Base-by-base conservation (phyloP, 1,140 invertebrate genomes). In the Caenorhabditis elegans region DNA sequence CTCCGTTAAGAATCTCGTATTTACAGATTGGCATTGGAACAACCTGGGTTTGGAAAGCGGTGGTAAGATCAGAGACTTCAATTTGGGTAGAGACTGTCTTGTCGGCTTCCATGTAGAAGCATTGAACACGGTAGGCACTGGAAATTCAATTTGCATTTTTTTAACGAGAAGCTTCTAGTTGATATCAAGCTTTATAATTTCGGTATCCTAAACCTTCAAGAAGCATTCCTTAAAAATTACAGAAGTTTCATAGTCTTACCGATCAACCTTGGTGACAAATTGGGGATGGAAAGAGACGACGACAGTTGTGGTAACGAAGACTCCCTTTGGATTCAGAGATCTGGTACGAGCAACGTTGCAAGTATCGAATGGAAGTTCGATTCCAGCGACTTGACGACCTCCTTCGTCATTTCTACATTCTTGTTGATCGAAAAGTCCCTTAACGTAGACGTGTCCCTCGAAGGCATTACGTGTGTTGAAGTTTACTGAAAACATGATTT, bases 51-150 rank as follows among this genome's bases (percentile, higher is more conserved):
- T 85, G 84, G 84, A 85, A 85, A 47, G 48, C 83, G 47, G 85
- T 85, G n/a, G 85, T 85, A 0, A 85, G 83, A 34, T 85, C 84
- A 51, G 83, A 85, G 48, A 85, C 85, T 79, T 85, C 84, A 49
- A 85, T 85, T 24, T 85, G 55, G 2, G 76, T 60, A 1, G 83
- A 84, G 76, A 85, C 85, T 48, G 85, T 85, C 77, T 85, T 85
- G 77, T 85, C 85, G 36, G 84, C 79, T 46, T 85, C 85, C 85
- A 85, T 85, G 84, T 85, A 85, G 85, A 85, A 85, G 81, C 85
- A 85, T 70, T 85, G 85, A 47, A 85, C 83, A 43, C 80, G 75
- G 85, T 85, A 85, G 80, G 84, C 85, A 1, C 85, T 79, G 46
- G 22, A 77, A 60, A 76, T n/a, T 11, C 17, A 13, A 43, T 5